These are phyloP conservation scores for Melieria crassipennis DNA, from an alignment of 2,888 invertebrate genomes.

Conservation along the genomic window DNA sequence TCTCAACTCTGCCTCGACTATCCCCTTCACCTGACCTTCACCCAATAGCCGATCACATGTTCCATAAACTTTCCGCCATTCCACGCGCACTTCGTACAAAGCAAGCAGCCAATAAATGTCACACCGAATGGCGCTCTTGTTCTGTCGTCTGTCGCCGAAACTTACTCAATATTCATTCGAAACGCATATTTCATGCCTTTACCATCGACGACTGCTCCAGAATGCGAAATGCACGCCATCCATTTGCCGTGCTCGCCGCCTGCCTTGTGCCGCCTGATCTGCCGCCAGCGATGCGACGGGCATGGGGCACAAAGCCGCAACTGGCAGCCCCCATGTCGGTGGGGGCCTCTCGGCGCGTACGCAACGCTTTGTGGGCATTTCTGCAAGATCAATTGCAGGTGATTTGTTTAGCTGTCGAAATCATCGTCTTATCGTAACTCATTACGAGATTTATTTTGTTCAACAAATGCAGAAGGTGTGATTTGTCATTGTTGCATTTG, in stretches of 20 bases:
- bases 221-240: conserved; percentile 31
- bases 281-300: conserved; percentile 34
- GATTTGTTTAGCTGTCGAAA: conserved; percentile 67
- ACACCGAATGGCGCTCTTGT: conserved; percentile 48
- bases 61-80: background rate
- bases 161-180: background rate
- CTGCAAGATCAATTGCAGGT: conserved; percentile 65
- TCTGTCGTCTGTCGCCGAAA: background rate
- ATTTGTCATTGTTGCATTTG: conserved; percentile 63
- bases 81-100: background rate
- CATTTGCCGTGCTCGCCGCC: conserved; percentile 19
- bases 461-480: conserved; percentile 66
- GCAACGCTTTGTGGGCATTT: conserved; percentile 27
- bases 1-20: too few relatives aligned
- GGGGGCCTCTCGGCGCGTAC: background rate
- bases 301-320: background rate
- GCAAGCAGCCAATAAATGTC: conserved; percentile 61
- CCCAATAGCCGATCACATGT: background rate
- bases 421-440: conserved; percentile 66
- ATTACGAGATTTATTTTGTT: conserved; percentile 67
- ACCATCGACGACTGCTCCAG: conserved; percentile 25
- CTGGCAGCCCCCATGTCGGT: background rate
- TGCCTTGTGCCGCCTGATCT: conserved; percentile 15
- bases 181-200: conserved; percentile 9
- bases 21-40: too few relatives aligned